These are phyloP conservation scores for Dolichopus griseipennis DNA, from an alignment of 2,888 invertebrate species.

Conservation along the genomic window DNA sequence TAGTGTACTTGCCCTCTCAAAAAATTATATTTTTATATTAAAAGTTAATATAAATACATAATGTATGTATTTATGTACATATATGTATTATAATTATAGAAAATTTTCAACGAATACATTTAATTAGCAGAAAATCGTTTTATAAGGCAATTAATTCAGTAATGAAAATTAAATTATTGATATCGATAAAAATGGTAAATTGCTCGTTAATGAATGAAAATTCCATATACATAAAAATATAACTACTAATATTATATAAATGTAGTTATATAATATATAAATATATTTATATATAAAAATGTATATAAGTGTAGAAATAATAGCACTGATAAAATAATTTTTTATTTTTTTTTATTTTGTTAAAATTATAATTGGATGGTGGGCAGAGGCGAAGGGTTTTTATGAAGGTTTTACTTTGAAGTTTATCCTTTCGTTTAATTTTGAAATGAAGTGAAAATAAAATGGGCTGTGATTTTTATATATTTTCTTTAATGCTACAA, in stretches of 20 bases:
- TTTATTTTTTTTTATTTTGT: too few species aligned
- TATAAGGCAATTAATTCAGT: constrained; percentile 4
- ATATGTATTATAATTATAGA: not conserved
- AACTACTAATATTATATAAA: not conserved
- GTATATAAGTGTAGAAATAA: too few species aligned
- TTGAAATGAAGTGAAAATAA: too few species aligned
- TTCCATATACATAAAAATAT: not conserved
- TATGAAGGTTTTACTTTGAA: too few species aligned
- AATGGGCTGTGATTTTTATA: too few species aligned
- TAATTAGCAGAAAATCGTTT: constrained; percentile 4
- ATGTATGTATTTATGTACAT: not conserved
- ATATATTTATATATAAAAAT: not conserved
- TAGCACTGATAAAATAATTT: too few species aligned
- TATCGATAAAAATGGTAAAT: constrained; percentile 4
- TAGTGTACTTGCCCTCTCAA: too few species aligned
- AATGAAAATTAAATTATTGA: constrained; percentile 6
- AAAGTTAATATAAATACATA: not conserved
- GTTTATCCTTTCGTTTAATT: too few species aligned
- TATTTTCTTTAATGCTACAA: too few species aligned
- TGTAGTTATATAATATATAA: not conserved
- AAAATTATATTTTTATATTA: too few species aligned
- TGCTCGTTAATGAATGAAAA: not conserved
- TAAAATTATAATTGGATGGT: too few species aligned
- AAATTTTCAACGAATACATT: not conserved
- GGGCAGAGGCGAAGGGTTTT: too few species aligned